Percentiles rank a stretch among this genome's conserved stretches.
Evolutionary conservation across 2,888 invertebrate genomes (phyloP).

Genomic region (Phrixothrix hirtus): DNA sequence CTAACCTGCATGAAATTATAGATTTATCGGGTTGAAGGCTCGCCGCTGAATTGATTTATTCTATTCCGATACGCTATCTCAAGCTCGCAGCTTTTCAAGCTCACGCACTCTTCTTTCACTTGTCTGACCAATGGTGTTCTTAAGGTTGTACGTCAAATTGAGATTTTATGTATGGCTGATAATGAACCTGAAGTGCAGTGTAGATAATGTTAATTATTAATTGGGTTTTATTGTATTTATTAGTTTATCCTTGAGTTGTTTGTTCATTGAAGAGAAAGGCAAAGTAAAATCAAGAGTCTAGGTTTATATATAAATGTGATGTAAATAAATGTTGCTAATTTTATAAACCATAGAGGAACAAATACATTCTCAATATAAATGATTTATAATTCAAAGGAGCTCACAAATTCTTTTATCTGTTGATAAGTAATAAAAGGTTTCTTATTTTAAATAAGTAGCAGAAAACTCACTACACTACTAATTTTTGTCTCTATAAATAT

Average conservation of each 20-base stretch:
- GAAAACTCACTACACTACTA: too few species aligned
- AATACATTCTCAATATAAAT: too few species aligned
- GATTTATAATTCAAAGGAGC: too few species aligned
- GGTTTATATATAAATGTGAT: too few species aligned
- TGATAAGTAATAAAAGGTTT: too few species aligned
- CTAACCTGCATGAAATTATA: slow-evolving; percentile 33
- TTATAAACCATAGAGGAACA: too few species aligned
- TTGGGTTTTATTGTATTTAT: slow-evolving; percentile 11
- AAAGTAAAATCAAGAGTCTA: too few species aligned
- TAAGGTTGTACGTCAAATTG: slow-evolving; percentile 24
- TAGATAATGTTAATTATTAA: slow-evolving; percentile 30
- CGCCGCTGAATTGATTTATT: slow-evolving; percentile 32
- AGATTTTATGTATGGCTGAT: slow-evolving; percentile 28
- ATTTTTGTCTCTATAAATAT: slow-evolving; percentile 1
- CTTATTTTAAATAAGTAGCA: too few species aligned
- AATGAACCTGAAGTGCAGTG: slow-evolving; percentile 17
- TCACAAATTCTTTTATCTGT: too few species aligned
- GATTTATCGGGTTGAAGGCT: slow-evolving; percentile 28
- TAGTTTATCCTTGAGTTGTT: too few species aligned
- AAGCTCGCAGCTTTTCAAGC: slow-evolving; percentile 15
- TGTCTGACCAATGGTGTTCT: slow-evolving; percentile 2
- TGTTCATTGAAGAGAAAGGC: too few species aligned
- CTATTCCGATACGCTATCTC: slow-evolving; percentile 31
- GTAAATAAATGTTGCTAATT: too few species aligned
- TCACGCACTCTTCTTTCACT: slow-evolving; percentile 10